Percentiles rank a stretch among this genome's conserved stretches.
Conservation (phyloP, 2,888 invertebrate genomes). For the Cheilosia vernalis region DNA sequence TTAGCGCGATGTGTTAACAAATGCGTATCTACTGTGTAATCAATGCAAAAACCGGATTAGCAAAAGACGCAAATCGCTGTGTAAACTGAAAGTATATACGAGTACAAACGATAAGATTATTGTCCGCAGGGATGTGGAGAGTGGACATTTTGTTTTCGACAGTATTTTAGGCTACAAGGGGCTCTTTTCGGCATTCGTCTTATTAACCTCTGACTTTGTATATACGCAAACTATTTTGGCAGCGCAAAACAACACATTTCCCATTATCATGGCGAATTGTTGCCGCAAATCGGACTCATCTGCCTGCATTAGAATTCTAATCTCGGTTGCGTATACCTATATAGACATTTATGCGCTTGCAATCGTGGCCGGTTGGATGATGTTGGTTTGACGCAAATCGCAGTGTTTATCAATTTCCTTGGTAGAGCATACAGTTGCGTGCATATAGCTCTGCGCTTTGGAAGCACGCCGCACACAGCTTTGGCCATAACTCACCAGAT, state of each 20-base stretch:
- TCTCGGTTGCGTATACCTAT: neutral
- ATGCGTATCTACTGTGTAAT: conserved; percentile 22
- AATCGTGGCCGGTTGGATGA: neutral
- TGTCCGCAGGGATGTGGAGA: neutral
- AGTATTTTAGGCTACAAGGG: neutral
- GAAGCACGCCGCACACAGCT: conserved; percentile 4
- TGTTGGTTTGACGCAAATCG: conserved; percentile 19
- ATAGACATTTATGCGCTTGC: neutral
- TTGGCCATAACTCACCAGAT: conserved; percentile 1
- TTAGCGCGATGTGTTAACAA: conserved; percentile 26
- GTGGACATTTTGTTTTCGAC: neutral
- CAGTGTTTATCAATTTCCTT: conserved; percentile 6
- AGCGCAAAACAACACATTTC: conserved; percentile 16
- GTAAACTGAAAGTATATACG: no score
- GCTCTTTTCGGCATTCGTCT: neutral
- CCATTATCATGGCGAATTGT: neutral
- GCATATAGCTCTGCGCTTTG: conserved; percentile 16
- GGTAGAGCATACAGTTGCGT: conserved; percentile 4
- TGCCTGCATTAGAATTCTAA: conserved; percentile 27
- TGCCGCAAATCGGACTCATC: neutral
- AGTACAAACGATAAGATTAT: no score
- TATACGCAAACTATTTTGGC: conserved; percentile 22
- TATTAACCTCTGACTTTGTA: conserved; percentile 17
- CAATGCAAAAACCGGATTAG: conserved; percentile 24
- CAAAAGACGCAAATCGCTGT: conserved; percentile 5